A percentile compares a stretch with the other conserved stretches of the same genome.
Conservation (phyloP, 2,797 vertebrate species). For the Phalloptychus januarius region DNA sequence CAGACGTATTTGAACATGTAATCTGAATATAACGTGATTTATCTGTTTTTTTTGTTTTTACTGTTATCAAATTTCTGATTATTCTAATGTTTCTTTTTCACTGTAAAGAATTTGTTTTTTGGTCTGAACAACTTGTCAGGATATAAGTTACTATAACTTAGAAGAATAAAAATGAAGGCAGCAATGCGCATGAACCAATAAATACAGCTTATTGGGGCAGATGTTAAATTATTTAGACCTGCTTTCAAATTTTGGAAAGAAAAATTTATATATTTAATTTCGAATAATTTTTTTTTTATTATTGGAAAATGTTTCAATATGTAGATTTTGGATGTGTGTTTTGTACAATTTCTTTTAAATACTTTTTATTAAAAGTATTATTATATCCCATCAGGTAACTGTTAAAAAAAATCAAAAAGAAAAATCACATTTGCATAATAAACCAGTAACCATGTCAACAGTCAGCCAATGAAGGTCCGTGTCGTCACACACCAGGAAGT, state of each 20-base stretch:
- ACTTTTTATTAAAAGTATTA: neutral
- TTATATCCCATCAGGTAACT: neutral
- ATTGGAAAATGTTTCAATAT: neutral
- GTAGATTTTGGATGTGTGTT: neutral
- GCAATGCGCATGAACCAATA: neutral
- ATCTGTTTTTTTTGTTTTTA: neutral
- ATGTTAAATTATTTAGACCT: neutral
- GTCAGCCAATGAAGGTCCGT: constrained; percentile 18
- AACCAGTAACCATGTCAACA: constrained; percentile 22
- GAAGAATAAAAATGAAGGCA: neutral
- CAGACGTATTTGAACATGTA: neutral
- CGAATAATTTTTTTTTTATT: neutral
- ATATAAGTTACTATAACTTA: neutral
- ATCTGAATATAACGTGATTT: too few species aligned
- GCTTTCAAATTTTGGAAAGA: neutral
- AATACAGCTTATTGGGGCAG: neutral
- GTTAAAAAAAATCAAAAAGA: neutral
- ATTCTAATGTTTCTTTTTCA: neutral
- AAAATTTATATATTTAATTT: neutral
- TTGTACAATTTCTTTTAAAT: neutral
- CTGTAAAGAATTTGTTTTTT: neutral
- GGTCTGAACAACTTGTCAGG: neutral
- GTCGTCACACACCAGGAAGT: constrained; percentile 65
- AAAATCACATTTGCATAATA: neutral
- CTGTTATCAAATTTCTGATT: neutral